Base-by-base conservation (phyloP, 1,140 invertebrate genomes). In the Zaprionus camerounensis region DNA sequence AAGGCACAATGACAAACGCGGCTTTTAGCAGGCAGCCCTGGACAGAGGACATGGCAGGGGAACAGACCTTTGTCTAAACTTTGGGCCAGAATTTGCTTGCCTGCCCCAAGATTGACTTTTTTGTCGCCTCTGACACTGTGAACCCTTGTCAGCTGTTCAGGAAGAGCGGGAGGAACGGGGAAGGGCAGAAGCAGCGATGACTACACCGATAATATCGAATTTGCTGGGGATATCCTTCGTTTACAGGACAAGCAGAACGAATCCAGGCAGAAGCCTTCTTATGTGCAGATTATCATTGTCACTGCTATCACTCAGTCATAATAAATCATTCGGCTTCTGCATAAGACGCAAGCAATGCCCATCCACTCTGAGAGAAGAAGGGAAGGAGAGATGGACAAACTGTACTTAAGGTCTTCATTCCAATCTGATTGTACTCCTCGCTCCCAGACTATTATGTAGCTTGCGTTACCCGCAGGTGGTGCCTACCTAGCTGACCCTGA, bases 1-100 rank as follows among this genome's bases (percentile, higher is more conserved):
- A 74, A 74, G 59, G 58, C 71, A 69, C 71, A 78, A 75, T 75
- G 71, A 74, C 71, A 78, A 61, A 69, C 46, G 71, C 71, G 31
- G 9, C 41, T 66, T 49, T 67, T 57, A 34, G 22, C 22, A 26
- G 20, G 28, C 9, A 31, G 24, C 7, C 4, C n/a, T 17, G 17
- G 34, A 28, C 13, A 22, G 15, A n/a, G 51, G 31, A 15, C 12
- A n/a, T 7, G n/a, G 11, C 5, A 36, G 24, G 41, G n/a, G 34
- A 34, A 11, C 20, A 26, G 72, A 63, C 72, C 55, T 76, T 76
- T 71, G 68, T 71, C 59, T 76, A 70, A 75, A 75, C 72, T 70
- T 65, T 76, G 44, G 61, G 61, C 59, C 68, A 26, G 61, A 76
- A 53, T 46, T 71, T 71, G 67, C 61, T 64, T 71, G 51, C 34